Conservation (phyloP, 92 coral and sea anemone species). For the Phenganax subtilis region DNA sequence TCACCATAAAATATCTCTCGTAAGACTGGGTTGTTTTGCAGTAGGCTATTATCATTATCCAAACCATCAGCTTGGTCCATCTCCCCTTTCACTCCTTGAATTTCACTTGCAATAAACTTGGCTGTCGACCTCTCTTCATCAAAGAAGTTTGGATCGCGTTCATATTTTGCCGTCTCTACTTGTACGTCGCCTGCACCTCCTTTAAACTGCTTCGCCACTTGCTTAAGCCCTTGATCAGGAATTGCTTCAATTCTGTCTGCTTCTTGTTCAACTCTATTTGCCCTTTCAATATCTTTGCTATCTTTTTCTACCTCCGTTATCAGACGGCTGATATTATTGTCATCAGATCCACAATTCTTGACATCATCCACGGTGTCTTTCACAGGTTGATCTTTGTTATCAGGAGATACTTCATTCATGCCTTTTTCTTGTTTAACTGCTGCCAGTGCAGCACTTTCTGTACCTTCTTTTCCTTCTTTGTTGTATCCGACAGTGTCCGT, state of each 20-base stretch:
- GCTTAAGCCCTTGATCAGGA: not conserved
- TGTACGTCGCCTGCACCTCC: not conserved
- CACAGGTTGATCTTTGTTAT: not conserved
- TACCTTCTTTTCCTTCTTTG: not conserved
- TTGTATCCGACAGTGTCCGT: not conserved
- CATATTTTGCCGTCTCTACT: not conserved
- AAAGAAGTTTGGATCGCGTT: not conserved
- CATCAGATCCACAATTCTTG: not conserved
- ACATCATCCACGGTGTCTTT: not conserved
- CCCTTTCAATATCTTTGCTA: not conserved
- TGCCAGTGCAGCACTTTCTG: too few relatives aligned
- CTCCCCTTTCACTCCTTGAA: not conserved
- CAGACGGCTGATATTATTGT: not conserved
- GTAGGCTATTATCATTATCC: not conserved
- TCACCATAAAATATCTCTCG: slow-evolving; percentile 50
- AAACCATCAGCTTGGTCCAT: not conserved
- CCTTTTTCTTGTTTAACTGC: slow-evolving; percentile 1
- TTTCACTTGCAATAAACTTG: not conserved
- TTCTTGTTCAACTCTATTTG: not conserved
- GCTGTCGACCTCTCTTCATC: not conserved
- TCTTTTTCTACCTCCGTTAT: not conserved
- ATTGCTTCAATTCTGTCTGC: not conserved
- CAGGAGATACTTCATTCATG: not conserved
- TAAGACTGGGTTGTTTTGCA: not conserved
- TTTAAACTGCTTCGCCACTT: not conserved